Evolutionary conservation across 92 coral and sea anemone genomes (phyloP).

Genomic region (Zoanthus sociatus): DNA sequence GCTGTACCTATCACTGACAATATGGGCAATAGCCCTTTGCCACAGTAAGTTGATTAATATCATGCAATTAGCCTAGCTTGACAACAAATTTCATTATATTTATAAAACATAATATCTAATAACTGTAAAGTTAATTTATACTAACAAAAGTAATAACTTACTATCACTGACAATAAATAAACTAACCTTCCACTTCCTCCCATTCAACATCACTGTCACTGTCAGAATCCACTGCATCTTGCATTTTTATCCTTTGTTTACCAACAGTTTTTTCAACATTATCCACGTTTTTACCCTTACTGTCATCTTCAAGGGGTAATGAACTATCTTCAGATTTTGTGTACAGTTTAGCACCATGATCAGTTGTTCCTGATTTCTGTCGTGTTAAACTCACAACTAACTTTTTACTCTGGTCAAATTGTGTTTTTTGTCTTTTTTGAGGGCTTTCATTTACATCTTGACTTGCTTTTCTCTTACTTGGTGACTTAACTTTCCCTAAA

Average conservation of each 20-base stretch:
- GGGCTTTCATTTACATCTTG: not conserved
- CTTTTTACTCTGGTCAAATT: not conserved
- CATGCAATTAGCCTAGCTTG: too few species aligned
- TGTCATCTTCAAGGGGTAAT: not conserved
- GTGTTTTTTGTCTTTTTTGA: not conserved
- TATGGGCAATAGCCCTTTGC: too few species aligned
- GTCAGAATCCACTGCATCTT: not conserved
- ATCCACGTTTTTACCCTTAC: not conserved
- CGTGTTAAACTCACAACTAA: too few species aligned
- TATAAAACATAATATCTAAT: too few species aligned
- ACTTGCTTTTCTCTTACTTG: not conserved
- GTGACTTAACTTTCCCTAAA: not conserved
- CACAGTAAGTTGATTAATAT: too few species aligned
- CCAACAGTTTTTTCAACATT: not conserved
- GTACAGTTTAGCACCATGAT: too few species aligned
- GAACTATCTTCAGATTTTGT: not conserved
- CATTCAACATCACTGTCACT: constrained; percentile 7
- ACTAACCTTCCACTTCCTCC: constrained; percentile 1
- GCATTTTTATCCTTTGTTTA: not conserved
- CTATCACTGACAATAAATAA: too few species aligned
- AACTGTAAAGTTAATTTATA: too few species aligned
- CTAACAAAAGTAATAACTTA: too few species aligned
- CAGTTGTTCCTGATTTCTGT: too few species aligned
- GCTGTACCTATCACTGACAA: too few species aligned
- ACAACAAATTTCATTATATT: too few species aligned